Base-by-base conservation (phyloP, 2,888 invertebrate genomes). In the Zygothrica quintamaculata region DNA sequence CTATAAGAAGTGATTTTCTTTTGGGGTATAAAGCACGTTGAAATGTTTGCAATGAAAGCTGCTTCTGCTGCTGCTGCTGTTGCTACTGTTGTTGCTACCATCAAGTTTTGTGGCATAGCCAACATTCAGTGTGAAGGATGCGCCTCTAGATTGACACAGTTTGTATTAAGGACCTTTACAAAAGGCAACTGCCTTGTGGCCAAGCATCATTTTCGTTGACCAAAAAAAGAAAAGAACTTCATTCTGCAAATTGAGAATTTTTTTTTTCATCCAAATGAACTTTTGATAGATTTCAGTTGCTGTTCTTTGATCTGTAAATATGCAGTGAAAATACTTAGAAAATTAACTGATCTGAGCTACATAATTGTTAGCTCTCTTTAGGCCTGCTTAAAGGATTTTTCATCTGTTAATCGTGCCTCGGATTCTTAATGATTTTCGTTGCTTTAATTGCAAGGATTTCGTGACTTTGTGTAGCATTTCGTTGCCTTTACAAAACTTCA, bases 21-120 rank as follows among this genome's bases (percentile, higher is more conserved):
- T 43, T 16, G 16, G 34, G 39, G 34, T 40, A 31, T 11, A 29
- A 37, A 52, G 51, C 51, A 31, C 61, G 40, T 44, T 67, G 58
- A 64, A 67, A 62, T 67, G 67, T 64, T 73, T 67, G 73, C 68
- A 29, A 34, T 73, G 71, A 64, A 72, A 74, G 51, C 55, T 5
- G 18, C 18, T 22, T 2, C 18, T 5, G 18, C 18, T 22, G 18
- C 5, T 5, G 18, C 18, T 59, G 53, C 18, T 22, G 51, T 56
- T 5, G 18, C 18, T 22, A 5, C 5, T 5, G 18, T 5, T 59
- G 53, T 5, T 22, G 51, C 55, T 59, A 51, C 33, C 53, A 46
- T 64, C 47, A 73, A 64, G 58, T 47, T n/a, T 37, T 12, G 40
- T 18, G 53, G 46, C 8, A 25, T 43, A 64, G 25, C 9, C 9